phyloP scores from a whole-genome alignment of 2,888 invertebrate species.

The Machimus rusticus region DNA sequence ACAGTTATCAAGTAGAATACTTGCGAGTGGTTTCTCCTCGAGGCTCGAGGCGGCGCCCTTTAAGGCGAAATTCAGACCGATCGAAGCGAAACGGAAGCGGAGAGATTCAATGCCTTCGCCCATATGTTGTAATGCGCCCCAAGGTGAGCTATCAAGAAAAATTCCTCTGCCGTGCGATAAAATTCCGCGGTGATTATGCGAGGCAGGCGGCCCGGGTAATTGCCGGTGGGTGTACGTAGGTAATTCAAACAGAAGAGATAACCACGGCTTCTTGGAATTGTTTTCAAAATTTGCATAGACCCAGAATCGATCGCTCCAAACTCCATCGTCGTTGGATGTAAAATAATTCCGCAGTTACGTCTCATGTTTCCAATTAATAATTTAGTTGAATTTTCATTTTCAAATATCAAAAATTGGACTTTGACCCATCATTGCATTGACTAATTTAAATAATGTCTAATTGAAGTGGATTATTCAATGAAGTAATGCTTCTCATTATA shows the following conservation, averaged over 20 bases:
- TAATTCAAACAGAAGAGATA: not conserved
- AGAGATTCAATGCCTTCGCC: not conserved
- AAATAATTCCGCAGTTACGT: not conserved
- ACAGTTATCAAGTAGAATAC: not conserved
- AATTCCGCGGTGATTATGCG: not conserved
- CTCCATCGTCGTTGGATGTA: not conserved
- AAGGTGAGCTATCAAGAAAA: not conserved
- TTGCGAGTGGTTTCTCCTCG: not conserved
- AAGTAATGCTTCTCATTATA: not conserved
- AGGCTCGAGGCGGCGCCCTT: not conserved
- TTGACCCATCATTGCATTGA: too few species aligned
- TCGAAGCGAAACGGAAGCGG: not conserved
- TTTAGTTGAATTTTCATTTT: not conserved
- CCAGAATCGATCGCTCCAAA: not conserved
- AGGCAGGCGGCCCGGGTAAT: not conserved
- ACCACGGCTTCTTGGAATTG: not conserved
- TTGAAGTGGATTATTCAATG: not conserved
- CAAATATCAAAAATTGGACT: not conserved
- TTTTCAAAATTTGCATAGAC: not conserved
- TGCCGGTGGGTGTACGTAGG: not conserved
- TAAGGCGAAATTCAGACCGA: not conserved
- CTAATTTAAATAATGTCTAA: not conserved
- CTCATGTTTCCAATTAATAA: not conserved
- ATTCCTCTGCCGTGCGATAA: not conserved
- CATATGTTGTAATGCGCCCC: not conserved